Evolutionary conservation across 2,888 invertebrate species (phyloP), one percentile per base, ranked within the genome.

Genomic region (Zaprionus bogoriensis): DNA sequence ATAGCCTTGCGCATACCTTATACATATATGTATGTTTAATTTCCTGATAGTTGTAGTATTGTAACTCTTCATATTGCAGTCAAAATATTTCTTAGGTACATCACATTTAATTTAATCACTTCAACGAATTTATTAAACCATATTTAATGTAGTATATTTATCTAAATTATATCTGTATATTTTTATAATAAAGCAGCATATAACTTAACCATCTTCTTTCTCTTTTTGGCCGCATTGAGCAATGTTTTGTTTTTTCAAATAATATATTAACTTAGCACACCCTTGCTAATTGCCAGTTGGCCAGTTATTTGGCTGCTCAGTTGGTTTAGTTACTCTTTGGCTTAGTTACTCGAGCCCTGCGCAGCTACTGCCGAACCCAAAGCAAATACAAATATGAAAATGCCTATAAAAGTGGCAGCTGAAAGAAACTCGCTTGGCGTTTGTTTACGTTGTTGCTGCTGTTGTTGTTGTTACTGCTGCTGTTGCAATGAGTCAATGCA

Each of bases 401-500:
- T 39, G 42, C 41, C 30, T 51, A 54, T 50, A 65, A 51, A 50
- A 57, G 64, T 17, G 28, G 67, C 39, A 54, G 17, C 55, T 46
- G 38, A 62, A 65, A 54, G 25, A 70, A 67, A 65, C 73, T 58
- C 30, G 65, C 41, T 25, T 42, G 52, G 20, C 30, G 30, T 23
- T 44, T 58, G 47, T 45, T 47, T 32, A 7, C 73, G 66, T 46
- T 63, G 46, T n/a, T 53, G 48, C 27, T 63, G 57, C 4, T 52
- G 51, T 20, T 20, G 12, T 38, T 54, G 46, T 12, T 45, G 39
- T 36, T 58, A 36, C n/a, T 52, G 63, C 10, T 60, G 51, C 58
- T 71, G 71, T 71, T 74, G 64, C 74, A 74, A 74, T 62, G 53
- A 65, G 46, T 39, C 66, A 62, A 62, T 72, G 72, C 72, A 72